Evolutionary conservation across 35 echinoderm and acorn worm genomes (phyloP).

Genomic region (Chiridota heheva): DNA sequence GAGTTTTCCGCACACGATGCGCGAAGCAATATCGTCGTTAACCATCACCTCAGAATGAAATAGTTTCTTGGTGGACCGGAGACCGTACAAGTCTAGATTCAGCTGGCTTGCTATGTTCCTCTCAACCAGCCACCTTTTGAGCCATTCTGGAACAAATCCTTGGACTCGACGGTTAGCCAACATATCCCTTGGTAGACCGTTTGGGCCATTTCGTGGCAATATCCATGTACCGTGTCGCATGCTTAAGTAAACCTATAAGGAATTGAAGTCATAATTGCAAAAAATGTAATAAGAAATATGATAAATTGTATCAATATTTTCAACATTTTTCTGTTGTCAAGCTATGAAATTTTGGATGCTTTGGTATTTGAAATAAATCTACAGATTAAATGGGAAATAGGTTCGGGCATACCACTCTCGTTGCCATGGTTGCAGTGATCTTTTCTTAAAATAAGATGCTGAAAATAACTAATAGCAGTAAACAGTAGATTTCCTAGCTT

Average conservation of each 20-base stretch:
- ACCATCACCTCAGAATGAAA: constrained; percentile 36
- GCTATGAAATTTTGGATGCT: too few species aligned
- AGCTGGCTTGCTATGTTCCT: constrained; percentile 4
- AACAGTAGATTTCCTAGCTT: too few species aligned
- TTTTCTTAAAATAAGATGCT: background rate
- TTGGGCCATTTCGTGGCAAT: constrained; percentile 15
- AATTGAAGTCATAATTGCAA: background rate
- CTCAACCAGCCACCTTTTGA: background rate
- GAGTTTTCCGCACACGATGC: constrained; percentile 41
- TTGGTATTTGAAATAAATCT: too few species aligned
- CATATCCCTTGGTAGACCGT: constrained; percentile 34
- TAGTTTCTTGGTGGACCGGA: background rate
- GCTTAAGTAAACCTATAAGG: constrained; percentile 46
- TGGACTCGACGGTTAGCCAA: constrained; percentile 9
- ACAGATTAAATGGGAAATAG: too few species aligned
- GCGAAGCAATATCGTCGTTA: constrained; percentile 23
- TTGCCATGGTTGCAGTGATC: background rate
- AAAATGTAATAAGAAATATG: background rate
- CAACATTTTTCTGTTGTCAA: too few species aligned
- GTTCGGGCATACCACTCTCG: too few species aligned
- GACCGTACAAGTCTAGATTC: constrained; percentile 28
- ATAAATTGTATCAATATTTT: too few species aligned
- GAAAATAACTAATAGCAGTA: background rate
- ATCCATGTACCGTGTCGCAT: constrained; percentile 40
- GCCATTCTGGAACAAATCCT: background rate